Percentiles rank a stretch among this genome's conserved stretches.
Conservation (phyloP, 2,888 invertebrate genomes). For the Allolobophora icterica region DNA sequence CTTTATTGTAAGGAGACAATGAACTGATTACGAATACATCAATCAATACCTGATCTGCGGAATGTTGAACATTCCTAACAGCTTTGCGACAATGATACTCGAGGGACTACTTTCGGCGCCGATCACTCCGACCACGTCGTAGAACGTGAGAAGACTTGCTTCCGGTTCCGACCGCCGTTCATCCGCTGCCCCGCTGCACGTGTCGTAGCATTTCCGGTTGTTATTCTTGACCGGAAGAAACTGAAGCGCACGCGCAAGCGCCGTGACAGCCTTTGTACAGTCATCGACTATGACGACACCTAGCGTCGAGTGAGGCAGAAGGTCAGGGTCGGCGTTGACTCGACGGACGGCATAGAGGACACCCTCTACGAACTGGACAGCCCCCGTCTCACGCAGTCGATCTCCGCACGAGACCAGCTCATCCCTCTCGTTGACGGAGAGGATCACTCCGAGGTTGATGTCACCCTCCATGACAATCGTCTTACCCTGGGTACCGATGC, state of each 20-base stretch:
- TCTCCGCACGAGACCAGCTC: conserved; percentile 45
- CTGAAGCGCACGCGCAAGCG: conserved; percentile 52
- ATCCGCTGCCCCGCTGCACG: background rate
- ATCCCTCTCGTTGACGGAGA: conserved; percentile 47
- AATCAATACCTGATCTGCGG: conserved; percentile 52
- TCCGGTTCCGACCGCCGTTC: background rate
- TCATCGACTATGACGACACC: conserved; percentile 55
- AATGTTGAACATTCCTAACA: conserved; percentile 53
- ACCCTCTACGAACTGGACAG: conserved; percentile 54
- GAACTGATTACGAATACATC: background rate
- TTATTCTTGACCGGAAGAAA: conserved; percentile 48
- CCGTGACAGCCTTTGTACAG: conserved; percentile 53
- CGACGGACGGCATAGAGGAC: conserved; percentile 51
- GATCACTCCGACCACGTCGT: conserved; percentile 56
- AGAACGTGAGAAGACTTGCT: conserved; percentile 37
- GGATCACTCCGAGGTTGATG: conserved; percentile 52
- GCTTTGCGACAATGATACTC: conserved; percentile 55
- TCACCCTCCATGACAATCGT: conserved; percentile 43
- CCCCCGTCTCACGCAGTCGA: conserved; percentile 43
- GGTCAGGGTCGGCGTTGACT: conserved; percentile 49
- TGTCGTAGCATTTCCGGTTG: background rate
- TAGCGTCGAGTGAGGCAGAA: conserved; percentile 50
- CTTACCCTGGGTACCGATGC: background rate
- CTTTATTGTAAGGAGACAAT: background rate
- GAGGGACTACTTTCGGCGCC: conserved; percentile 56